phyloP scores from a whole-genome alignment of 2,888 invertebrate genomes.

The Acleris laterana region DNA sequence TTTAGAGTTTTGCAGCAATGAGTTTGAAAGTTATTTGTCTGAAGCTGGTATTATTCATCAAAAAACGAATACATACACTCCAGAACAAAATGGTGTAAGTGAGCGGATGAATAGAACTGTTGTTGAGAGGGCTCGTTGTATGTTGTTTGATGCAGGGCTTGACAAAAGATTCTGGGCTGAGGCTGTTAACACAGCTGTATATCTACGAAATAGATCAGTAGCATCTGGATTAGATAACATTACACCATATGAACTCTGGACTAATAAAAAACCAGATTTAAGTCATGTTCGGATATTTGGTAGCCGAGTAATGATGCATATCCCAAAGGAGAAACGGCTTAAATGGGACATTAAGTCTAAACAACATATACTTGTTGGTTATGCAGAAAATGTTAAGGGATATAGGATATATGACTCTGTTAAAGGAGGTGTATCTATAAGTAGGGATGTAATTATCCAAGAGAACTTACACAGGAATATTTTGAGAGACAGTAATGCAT shows the following conservation, averaged over 20 bases:
- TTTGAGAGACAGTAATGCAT: not conserved
- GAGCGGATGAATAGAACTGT: slow-evolving; percentile 40
- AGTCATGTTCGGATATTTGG: slow-evolving; percentile 39
- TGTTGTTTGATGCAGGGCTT: slow-evolving; percentile 40
- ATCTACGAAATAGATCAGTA: too few relatives aligned
- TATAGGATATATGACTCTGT: slow-evolving; percentile 41
- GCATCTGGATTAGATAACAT: slow-evolving; percentile 35
- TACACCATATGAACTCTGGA: slow-evolving; percentile 43
- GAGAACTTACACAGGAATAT: slow-evolving; percentile 14
- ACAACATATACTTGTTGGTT: slow-evolving; percentile 41
- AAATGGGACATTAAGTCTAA: slow-evolving; percentile 42
- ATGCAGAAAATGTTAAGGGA: slow-evolving; percentile 42
- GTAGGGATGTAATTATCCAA: slow-evolving; percentile 39
- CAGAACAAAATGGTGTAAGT: slow-evolving; percentile 44
- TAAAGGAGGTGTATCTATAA: slow-evolving; percentile 25
- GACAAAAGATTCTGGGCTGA: slow-evolving; percentile 33
- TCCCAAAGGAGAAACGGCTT: slow-evolving; percentile 39
- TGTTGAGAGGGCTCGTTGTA: slow-evolving; percentile 39
- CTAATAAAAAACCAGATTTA: slow-evolving; percentile 38
- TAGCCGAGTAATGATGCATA: slow-evolving; percentile 40
- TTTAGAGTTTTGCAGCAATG: slow-evolving; percentile 38
- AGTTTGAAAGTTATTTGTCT: slow-evolving; percentile 38
- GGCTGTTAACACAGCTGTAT: slow-evolving; percentile 38
- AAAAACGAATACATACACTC: slow-evolving; percentile 40
- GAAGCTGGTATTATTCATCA: slow-evolving; percentile 42